Percentiles rank a stretch among this genome's conserved stretches.
Conservation (phyloP, 2,113 vertebrate genomes). For the Vulpes vulpes region DNA sequence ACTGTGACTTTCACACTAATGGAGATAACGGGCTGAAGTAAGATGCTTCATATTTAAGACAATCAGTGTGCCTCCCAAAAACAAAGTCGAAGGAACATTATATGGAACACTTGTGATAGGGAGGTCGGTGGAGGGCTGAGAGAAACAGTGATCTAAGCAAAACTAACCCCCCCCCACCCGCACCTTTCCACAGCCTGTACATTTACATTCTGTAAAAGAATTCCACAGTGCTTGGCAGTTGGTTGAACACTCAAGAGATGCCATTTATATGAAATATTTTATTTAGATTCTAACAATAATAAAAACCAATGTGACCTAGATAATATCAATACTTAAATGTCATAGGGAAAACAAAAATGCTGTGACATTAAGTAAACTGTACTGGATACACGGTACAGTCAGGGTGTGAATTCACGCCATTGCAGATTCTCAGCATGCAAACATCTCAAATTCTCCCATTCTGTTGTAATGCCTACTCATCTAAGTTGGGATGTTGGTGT, state of each 20-base stretch:
- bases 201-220: not conserved
- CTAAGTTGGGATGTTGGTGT: not conserved
- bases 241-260: not conserved
- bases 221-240: not conserved
- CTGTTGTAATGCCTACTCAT: too few relatives aligned
- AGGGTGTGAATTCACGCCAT: not conserved
- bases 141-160: not conserved
- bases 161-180: not conserved
- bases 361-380: not conserved
- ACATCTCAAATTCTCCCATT: not conserved
- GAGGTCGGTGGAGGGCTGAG: not conserved
- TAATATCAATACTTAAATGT: not conserved
- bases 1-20: not conserved
- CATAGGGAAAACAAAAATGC: not conserved
- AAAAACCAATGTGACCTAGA: not conserved
- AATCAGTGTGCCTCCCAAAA: not conserved
- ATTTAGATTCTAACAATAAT: not conserved
- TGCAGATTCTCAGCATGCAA: too few relatives aligned
- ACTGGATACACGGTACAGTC: not conserved
- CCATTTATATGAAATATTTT: not conserved
- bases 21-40: not conserved
- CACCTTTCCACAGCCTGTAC: too few relatives aligned
- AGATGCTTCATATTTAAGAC: not conserved
- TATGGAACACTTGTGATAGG: not conserved
- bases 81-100: not conserved